These are phyloP conservation scores for Mormyrus lacerda DNA, from an alignment of 2,113 vertebrate genomes.

Conservation along the genomic window DNA sequence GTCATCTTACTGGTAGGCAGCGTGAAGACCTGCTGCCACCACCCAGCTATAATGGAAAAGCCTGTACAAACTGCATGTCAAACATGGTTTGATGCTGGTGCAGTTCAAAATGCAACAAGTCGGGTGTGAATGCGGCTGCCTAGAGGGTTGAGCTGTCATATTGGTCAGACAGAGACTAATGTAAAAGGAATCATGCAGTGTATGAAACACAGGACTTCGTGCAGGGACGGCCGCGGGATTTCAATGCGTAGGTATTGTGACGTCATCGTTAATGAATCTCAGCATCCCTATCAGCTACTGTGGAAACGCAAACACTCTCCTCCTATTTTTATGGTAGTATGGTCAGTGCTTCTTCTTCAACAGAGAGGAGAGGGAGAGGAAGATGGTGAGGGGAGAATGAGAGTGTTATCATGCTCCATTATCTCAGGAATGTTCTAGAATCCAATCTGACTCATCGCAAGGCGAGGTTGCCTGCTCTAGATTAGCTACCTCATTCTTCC, in stretches of 20 bases:
- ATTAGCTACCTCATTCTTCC: not conserved
- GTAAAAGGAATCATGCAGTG: slow-evolving; percentile 57
- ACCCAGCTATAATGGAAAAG: not conserved
- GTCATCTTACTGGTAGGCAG: not conserved
- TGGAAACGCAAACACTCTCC: not conserved
- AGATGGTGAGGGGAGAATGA: slow-evolving; percentile 41
- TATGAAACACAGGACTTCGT: slow-evolving; percentile 53
- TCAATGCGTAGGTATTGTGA: slow-evolving; percentile 57
- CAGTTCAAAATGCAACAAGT: not conserved
- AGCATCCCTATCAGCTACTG: not conserved
- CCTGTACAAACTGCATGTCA: not conserved
- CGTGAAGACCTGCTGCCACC: not conserved
- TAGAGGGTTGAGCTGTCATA: not conserved
- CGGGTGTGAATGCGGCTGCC: not conserved
- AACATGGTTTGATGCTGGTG: not conserved
- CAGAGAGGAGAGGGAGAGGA: slow-evolving; percentile 50
- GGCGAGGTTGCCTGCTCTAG: not conserved
- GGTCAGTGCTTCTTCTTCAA: slow-evolving; percentile 69
- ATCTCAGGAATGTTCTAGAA: not conserved
- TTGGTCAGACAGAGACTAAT: slow-evolving; percentile 43
- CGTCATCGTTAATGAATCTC: slow-evolving; percentile 7
- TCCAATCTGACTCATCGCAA: not conserved
- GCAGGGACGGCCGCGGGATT: slow-evolving; percentile 49
- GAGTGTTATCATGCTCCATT: not conserved
- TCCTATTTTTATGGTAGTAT: slow-evolving; percentile 41